Conservation (phyloP, 2,888 invertebrate species). For the Epinotia bilunana region DNA sequence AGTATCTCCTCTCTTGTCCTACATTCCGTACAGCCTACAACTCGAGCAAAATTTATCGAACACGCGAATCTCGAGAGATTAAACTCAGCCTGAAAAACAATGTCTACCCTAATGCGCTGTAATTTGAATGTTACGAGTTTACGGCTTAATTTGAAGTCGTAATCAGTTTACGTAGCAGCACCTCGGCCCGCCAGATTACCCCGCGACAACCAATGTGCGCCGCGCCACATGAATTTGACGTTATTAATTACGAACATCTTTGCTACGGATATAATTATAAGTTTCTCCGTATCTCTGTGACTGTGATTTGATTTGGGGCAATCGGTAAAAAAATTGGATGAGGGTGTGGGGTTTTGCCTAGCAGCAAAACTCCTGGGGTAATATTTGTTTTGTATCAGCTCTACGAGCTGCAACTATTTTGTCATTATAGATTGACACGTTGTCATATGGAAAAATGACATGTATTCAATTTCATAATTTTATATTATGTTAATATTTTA, state of each 20-base stretch:
- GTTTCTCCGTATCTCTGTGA: conserved; percentile 44
- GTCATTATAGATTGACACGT: no score
- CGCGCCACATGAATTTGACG: conserved; percentile 68
- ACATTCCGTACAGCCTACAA: not conserved
- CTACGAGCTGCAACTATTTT: no score
- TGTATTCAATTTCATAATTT: no score
- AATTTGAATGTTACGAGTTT: conserved; percentile 78
- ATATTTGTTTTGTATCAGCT: no score
- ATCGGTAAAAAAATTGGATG: no score
- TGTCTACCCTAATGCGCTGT: conserved; percentile 71
- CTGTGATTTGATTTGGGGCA: not conserved
- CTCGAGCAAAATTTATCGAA: conserved; percentile 29
- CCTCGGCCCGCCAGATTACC: conserved; percentile 70
- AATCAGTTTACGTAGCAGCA: conserved; percentile 77
- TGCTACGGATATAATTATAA: conserved; percentile 63
- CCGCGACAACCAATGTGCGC: conserved; percentile 69
- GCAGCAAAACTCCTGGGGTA: no score
- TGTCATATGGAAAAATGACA: no score
- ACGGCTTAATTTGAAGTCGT: conserved; percentile 82
- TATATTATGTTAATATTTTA: no score
- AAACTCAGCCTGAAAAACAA: conserved; percentile 56
- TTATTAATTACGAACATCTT: conserved; percentile 62
- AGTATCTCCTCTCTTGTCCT: no score
- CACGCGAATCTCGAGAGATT: conserved; percentile 34
- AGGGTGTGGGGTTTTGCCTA: no score